Evolutionary conservation across 1,140 invertebrate species (phyloP).

Genomic region (Mercenaria mercenaria): DNA sequence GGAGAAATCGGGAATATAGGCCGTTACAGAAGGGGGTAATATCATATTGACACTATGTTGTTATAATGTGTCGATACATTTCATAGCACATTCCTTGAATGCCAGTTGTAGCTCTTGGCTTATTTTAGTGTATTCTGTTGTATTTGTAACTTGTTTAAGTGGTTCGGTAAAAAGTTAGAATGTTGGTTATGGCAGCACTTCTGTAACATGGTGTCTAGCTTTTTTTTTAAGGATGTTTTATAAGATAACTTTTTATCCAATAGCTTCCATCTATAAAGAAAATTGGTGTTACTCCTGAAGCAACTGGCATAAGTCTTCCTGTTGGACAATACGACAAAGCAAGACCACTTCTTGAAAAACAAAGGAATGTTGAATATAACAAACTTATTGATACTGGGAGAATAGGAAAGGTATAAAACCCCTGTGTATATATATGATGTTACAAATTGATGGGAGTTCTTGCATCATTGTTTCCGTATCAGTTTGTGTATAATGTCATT

Average conservation of each 20-base stretch:
- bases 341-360: conserved; percentile 56
- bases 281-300: conserved; percentile 20
- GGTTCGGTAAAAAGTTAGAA: no score
- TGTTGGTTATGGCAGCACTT: no score
- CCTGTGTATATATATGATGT: background rate
- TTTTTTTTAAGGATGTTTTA: background rate
- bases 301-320: conserved; percentile 35
- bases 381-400: conserved; percentile 13
- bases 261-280: conserved; percentile 35
- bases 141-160: no score
- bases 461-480: conserved; percentile 48
- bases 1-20: background rate
- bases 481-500: background rate
- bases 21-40: no score
- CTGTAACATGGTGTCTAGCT: background rate
- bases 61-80: background rate
- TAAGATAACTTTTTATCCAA: background rate
- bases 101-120: no score
- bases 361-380: conserved; percentile 64
- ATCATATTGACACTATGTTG: background rate
- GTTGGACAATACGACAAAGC: conserved; percentile 58
- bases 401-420: conserved; percentile 49
- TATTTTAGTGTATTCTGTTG: no score
- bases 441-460: background rate
- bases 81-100: no score